These are phyloP conservation scores for Masnerella sp. DNA, from an alignment of 2,888 invertebrate species.

Conservation along the genomic window DNA sequence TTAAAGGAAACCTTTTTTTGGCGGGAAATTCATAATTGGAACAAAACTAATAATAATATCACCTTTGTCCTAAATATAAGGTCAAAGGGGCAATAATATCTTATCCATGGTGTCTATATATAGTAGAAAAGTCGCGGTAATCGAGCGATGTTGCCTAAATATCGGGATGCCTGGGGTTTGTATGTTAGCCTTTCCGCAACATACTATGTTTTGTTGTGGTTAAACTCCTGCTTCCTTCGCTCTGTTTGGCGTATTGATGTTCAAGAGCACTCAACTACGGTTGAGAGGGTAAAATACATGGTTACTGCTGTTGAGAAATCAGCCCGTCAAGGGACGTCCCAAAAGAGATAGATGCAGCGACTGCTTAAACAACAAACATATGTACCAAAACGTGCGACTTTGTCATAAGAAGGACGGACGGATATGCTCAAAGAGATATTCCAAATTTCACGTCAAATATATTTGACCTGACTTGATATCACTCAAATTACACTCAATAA, in stretches of 20 bases:
- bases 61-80: constrained; percentile 18
- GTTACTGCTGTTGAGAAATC: constrained; percentile 46
- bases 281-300: constrained; percentile 44
- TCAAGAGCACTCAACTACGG: constrained; percentile 51
- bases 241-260: constrained; percentile 49
- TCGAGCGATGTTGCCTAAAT: constrained; percentile 27
- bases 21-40: too few species aligned
- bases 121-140: constrained; percentile 30
- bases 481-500: too few species aligned
- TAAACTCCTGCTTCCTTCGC: constrained; percentile 48
- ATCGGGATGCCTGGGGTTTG: constrained; percentile 17
- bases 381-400: constrained; percentile 36
- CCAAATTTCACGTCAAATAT: neutral
- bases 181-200: constrained; percentile 28
- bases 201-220: constrained; percentile 48
- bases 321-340: constrained; percentile 42
- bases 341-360: constrained; percentile 38
- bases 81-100: constrained; percentile 10
- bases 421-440: constrained; percentile 6
- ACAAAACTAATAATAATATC: too few species aligned
- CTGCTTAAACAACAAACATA: constrained; percentile 39
- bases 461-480: constrained; percentile 8
- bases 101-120: constrained; percentile 3
- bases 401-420: constrained; percentile 13
- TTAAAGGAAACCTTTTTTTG: too few species aligned